Evolutionary conservation across 1,140 invertebrate species (phyloP).

Genomic region (Hycleus phaleratus): DNA sequence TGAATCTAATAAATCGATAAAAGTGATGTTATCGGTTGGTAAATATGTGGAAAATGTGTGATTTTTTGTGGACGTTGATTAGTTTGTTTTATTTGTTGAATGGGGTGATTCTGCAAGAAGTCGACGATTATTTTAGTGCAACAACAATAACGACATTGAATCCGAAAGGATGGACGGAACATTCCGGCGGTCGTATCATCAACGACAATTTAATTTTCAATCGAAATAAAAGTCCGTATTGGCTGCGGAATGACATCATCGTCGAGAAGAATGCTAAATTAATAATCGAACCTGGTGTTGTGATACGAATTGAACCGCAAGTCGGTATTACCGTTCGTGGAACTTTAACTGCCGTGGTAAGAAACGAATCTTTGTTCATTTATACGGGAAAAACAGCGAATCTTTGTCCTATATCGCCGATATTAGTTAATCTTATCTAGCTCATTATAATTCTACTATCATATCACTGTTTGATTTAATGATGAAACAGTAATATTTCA

Average conservation of each 20-base stretch:
- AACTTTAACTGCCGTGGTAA: conserved; percentile 77
- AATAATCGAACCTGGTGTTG: conserved; percentile 77
- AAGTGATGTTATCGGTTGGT: background rate
- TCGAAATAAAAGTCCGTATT: conserved; percentile 61
- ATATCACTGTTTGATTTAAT: too few species aligned
- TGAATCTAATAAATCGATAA: background rate
- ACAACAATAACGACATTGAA: background rate
- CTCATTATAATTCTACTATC: too few species aligned
- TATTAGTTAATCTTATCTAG: too few species aligned
- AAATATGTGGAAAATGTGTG: conserved; percentile 13
- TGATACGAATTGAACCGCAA: conserved; percentile 77
- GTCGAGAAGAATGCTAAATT: conserved; percentile 66
- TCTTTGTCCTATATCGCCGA: too few species aligned
- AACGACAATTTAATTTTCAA: conserved; percentile 47
- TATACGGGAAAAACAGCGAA: too few species aligned
- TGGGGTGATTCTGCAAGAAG: conserved; percentile 7
- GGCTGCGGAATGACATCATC: conserved; percentile 71
- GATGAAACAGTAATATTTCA: too few species aligned
- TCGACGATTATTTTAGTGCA: conserved; percentile 1
- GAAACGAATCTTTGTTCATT: conserved; percentile 26
- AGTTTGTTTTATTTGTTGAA: background rate
- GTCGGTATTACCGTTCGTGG: conserved; percentile 86
- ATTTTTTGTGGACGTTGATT: conserved; percentile 9
- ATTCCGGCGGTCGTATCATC: conserved; percentile 53
- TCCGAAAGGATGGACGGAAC: conserved; percentile 37